Evolutionary conservation across 2,797 vertebrate genomes (phyloP), one percentile per base, ranked within the genome.

Genomic region (Urosaurus nigricauda): DNA sequence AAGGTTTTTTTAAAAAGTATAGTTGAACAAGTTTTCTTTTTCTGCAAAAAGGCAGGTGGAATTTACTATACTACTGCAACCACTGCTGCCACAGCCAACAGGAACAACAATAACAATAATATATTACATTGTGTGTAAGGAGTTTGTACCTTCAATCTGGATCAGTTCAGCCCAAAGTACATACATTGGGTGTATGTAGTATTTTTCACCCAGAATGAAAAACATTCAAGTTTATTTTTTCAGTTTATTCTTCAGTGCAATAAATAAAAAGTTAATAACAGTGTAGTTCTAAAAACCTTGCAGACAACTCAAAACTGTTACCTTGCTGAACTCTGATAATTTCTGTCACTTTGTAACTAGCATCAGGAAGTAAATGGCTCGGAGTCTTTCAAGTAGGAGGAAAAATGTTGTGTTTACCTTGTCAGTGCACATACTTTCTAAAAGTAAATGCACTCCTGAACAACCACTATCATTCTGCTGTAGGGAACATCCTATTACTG

Each of bases 371-470:
- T 1, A 92, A 90, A 77, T 1, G 24, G 85, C 21, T 82, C 53
- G 11, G 0, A 88, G 58, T 68, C 68, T 92, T 91, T 92, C 14
- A 85, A 85, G 17, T 56, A 7, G 1, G 88, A 5, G 68, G 9
- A 0, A 85, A 51, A 7, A 35, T 47, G 81, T 74, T 8, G 77
- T 21, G 88, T 43, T 40, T 90, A 91, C 92, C 91, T 92, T 90
- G 90, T 91, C 84, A 91, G 5, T 29, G 21, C 77, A 65, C 88
- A 79, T 43, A 78, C 77, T 88, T 91, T 89, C 70, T 78, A 79
- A 86, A 91, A 53, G 88, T 91, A 90, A 87, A 90, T 93, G 85
- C 3, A 37, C 6, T 89, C 3, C 88, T 89, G 84, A 79, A 88
- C 51, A 90, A 29, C 84, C 86, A 93, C 73, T 80, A 26, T 94